Evolutionary conservation across 2,797 vertebrate species (phyloP), one percentile per base, ranked within the genome.

Genomic region (Calcarius lapponicus): DNA sequence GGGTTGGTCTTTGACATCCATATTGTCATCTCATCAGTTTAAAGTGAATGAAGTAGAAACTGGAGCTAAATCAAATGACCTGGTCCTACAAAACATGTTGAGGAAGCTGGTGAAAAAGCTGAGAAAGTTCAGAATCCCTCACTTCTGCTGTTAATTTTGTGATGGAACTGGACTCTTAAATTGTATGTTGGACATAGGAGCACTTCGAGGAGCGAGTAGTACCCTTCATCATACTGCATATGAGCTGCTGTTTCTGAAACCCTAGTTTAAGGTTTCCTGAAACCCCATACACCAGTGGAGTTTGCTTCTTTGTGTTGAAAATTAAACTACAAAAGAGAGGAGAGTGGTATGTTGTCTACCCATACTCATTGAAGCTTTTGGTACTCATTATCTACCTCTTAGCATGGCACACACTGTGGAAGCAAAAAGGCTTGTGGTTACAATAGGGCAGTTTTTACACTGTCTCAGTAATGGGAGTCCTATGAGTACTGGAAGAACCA

Each of bases 391-490:
- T 28, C 42, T 86, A 6, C 22, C 9, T 88, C 31, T 70, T 38
- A 32, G 28, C 43, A 5, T 15, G 32, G 26, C 66, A n/a, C 34
- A 34, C 26, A 12, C 13, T 53, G 31, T 80, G 61, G 45, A 84
- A 83, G n/a, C n/a, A 53, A 24, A 36, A 5, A 54, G 43, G 12
- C 17, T 80, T 0, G 0, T 70, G 13, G 38, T 34, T 90, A 22
- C 2, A 9, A 4, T 29, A 40, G 31, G 36, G 43, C 43, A 73
- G 8, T 26, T 74, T 58, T 58, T 78, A 17, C 42, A 6, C 25
- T 76, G 22, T 64, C 19, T n/a, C 40, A 29, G 16, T 88, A 84
- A 40, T 29, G 71, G n/a, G 36, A 61, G 25, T 90, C 19, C 26
- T 67, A 10, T 47, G 53, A 60, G 20, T 40, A 54, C 10, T 34